Percentiles rank a stretch among this genome's conserved stretches.
phyloP scores from a whole-genome alignment of 2,113 vertebrate species.

The Serilophus lunatus region DNA sequence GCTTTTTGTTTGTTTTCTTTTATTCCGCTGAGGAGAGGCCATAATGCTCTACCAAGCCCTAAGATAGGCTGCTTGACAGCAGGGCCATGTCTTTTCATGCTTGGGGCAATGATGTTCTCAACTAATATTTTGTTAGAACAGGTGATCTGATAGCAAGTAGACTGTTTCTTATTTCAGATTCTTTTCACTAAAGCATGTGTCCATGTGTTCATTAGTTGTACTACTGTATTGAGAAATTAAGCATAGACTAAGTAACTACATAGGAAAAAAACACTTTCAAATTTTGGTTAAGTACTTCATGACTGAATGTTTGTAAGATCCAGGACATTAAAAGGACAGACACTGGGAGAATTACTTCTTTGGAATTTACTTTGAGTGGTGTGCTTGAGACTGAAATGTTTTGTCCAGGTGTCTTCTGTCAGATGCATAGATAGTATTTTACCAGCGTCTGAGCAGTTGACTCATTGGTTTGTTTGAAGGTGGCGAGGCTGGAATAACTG shows the following conservation, averaged over 20 bases:
- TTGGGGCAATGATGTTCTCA: neutral
- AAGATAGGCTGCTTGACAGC: neutral
- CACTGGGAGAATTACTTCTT: fast-evolving
- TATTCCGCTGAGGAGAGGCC: neutral
- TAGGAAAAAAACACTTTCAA: neutral
- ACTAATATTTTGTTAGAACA: neutral
- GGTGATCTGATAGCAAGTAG: neutral
- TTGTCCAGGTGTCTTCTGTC: neutral
- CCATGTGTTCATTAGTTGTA: fast-evolving
- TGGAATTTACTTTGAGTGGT: neutral
- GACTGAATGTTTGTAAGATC: neutral
- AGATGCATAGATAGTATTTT: too few relatives aligned
- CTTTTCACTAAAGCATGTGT: neutral
- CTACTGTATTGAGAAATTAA: neutral
- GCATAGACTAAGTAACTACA: neutral
- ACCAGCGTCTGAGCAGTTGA: too few relatives aligned
- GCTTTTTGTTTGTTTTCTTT: neutral
- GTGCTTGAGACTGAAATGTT: neutral
- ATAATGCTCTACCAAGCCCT: fast-evolving
- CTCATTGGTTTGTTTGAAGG: neutral
- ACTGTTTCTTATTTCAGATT: fast-evolving
- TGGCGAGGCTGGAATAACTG: neutral
- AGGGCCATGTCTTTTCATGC: neutral
- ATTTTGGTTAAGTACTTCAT: neutral
- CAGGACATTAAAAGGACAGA: neutral